A percentile compares a stretch with the other conserved stretches of the same genome.
phyloP scores from a whole-genome alignment of 2,113 vertebrate genomes.

The Ctenomys sociabilis region DNA sequence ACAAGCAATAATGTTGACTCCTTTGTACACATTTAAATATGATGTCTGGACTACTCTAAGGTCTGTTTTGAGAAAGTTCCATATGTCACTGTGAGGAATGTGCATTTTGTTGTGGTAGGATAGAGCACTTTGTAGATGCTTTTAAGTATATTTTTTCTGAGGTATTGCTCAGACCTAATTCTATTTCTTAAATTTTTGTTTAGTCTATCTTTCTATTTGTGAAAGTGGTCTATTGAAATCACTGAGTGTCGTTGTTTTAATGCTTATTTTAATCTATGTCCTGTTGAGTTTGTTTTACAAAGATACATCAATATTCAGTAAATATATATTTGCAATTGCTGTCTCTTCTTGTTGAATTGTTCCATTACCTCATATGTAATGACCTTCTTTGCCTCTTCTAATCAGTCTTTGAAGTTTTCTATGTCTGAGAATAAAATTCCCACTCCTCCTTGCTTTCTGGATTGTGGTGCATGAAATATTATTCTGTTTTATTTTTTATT shows the following conservation, averaged over 20 bases:
- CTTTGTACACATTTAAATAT: neutral
- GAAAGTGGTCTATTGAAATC: neutral
- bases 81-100: neutral
- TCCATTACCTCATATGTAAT: neutral
- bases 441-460: neutral
- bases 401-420: neutral
- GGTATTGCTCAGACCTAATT: neutral
- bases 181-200: neutral
- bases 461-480: neutral
- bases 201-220: neutral
- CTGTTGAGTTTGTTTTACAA: neutral
- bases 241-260: neutral
- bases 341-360: neutral
- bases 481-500: neutral
- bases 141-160: neutral
- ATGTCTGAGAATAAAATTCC: neutral
- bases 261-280: neutral
- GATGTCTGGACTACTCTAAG: neutral
- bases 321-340: neutral
- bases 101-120: neutral
- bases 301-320: neutral
- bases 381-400: neutral
- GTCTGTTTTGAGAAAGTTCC: neutral
- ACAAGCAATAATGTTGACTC: neutral
- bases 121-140: neutral